Conservation (phyloP, 2,113 vertebrate genomes). For the Phylloscopus trochilus region DNA sequence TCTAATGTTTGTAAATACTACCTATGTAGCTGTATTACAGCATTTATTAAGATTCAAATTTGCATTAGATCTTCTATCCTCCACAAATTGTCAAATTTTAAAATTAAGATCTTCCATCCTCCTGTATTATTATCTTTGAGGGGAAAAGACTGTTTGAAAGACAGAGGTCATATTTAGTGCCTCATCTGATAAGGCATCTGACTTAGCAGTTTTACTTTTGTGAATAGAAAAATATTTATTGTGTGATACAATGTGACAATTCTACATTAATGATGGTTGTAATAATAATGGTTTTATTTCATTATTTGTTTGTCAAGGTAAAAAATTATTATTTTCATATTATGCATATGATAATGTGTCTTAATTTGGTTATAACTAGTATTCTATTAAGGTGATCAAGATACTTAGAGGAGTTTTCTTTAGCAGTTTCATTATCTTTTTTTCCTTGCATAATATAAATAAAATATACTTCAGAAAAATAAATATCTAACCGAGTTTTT, state of each 20-base stretch:
- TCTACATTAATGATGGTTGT: neutral
- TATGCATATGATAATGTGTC: neutral
- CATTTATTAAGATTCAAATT: neutral
- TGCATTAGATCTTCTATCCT: neutral
- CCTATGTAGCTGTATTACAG: neutral
- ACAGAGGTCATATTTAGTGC: neutral
- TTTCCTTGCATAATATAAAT: neutral
- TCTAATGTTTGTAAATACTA: neutral
- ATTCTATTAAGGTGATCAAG: neutral
- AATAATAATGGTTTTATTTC: neutral
- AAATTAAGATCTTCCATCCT: neutral
- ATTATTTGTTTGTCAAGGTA: neutral
- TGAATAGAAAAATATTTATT: neutral
- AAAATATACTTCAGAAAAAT: neutral
- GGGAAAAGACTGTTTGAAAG: neutral
- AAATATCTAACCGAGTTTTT: neutral
- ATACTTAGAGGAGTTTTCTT: neutral
- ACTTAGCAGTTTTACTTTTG: neutral
- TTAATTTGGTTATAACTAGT: neutral
- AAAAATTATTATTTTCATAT: neutral
- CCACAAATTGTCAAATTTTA: neutral
- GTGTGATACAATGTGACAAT: neutral
- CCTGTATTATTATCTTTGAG: neutral
- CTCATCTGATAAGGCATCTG: neutral
- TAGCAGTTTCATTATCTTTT: neutral